These are phyloP conservation scores for Amphiduros pacificus DNA, from an alignment of 2,888 invertebrate species.

Conservation along the genomic window DNA sequence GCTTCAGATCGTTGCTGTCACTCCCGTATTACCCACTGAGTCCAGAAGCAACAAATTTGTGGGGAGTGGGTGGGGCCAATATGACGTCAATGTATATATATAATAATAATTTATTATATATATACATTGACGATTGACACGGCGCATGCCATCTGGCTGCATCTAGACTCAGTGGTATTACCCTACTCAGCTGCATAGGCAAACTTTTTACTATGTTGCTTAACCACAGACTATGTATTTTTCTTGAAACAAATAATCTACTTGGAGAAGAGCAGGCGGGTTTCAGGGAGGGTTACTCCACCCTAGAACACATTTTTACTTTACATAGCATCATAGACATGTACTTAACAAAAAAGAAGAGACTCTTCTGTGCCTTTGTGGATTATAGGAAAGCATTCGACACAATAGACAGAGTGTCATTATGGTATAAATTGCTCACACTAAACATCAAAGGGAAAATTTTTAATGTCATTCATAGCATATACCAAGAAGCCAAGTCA, in stretches of 20 bases:
- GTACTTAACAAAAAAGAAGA: not conserved
- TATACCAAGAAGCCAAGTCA: not conserved
- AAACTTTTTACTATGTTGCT: not conserved
- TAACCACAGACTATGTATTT: not conserved
- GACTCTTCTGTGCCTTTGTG: not conserved
- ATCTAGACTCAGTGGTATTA: not conserved
- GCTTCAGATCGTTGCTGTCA: no score
- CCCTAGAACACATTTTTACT: not conserved
- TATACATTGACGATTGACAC: no score
- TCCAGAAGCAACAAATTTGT: no score
- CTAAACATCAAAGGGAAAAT: not conserved
- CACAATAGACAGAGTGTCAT: not conserved
- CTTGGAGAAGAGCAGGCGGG: not conserved
- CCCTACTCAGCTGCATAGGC: not conserved
- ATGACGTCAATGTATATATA: no score
- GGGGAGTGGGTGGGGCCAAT: no score
- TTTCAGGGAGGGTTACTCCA: not conserved
- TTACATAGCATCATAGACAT: not conserved
- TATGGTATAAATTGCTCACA: not conserved
- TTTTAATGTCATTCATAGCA: not conserved
- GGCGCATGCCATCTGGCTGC: no score
- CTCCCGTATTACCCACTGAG: no score
- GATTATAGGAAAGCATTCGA: not conserved
- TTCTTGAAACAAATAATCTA: not conserved
- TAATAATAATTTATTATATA: no score